Percentiles rank a stretch among this genome's conserved stretches.
Conservation (phyloP, 2,888 invertebrate species). For the Podabrus alpinus region DNA sequence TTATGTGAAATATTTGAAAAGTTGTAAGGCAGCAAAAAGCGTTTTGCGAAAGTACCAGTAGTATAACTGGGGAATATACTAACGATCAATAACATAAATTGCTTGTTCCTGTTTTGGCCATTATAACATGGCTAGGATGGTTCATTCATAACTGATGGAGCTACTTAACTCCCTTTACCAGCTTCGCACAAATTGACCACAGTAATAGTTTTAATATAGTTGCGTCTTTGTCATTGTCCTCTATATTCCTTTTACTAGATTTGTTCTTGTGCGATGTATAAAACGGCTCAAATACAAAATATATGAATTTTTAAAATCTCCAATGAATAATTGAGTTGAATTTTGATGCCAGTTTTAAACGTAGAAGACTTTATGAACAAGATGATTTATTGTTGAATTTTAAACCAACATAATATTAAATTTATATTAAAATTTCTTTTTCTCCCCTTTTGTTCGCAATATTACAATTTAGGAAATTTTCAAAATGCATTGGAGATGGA, state of each 20-base stretch:
- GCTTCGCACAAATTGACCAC: constrained; percentile 25
- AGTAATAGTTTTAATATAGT: constrained; percentile 23
- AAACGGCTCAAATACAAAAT: constrained; percentile 11
- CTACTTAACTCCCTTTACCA: constrained; percentile 23
- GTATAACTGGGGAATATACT: constrained; percentile 3
- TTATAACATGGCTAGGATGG: constrained; percentile 27
- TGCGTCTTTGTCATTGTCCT: constrained; percentile 15
- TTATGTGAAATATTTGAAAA: constrained; percentile 10
- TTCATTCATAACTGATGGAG: constrained; percentile 32
- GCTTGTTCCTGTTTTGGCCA: constrained; percentile 24
- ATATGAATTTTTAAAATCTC: constrained; percentile 24
- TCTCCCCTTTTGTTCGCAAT: background rate
- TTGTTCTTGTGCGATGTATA: constrained; percentile 11
- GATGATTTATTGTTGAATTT: constrained; percentile 25
- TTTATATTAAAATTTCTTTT: background rate
- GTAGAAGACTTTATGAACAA: constrained; percentile 5
- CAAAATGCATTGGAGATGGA: background rate
- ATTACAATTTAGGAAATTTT: background rate
- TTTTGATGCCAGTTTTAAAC: constrained; percentile 22
- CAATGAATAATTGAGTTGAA: constrained; percentile 28
- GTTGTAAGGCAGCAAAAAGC: constrained; percentile 6
- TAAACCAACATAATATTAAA: constrained; percentile 11
- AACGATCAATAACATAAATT: constrained; percentile 25
- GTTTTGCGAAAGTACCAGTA: constrained; percentile 5
- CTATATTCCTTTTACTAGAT: constrained; percentile 13